Evolutionary conservation across 1,140 invertebrate genomes (phyloP).

Genomic region (Frieseomelitta varia): DNA sequence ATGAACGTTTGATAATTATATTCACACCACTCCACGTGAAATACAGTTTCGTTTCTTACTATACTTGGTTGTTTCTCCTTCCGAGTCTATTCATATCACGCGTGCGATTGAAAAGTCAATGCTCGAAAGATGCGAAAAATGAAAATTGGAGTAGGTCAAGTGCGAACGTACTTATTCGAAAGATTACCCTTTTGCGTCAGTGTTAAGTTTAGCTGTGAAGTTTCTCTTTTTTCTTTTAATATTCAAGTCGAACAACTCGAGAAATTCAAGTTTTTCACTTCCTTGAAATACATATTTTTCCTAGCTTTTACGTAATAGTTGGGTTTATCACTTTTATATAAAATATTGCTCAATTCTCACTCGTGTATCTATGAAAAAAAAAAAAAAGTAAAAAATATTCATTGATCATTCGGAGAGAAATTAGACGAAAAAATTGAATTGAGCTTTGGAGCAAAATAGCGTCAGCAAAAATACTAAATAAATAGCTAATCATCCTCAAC

Average conservation of each 20-base stretch:
- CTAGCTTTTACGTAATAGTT: not conserved
- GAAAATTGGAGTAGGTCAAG: not conserved
- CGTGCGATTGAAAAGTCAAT: no score
- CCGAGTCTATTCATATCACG: not conserved
- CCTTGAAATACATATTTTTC: not conserved
- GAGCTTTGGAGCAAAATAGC: no score
- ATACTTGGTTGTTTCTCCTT: not conserved
- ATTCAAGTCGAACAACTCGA: not conserved
- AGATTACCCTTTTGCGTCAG: not conserved
- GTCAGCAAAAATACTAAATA: not conserved
- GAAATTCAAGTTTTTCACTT: not conserved
- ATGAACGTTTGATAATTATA: conserved; percentile 43
- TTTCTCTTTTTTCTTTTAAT: not conserved
- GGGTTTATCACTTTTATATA: not conserved
- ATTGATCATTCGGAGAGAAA: not conserved
- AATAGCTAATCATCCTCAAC: not conserved
- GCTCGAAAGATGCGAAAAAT: not conserved
- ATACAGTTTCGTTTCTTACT: conserved; percentile 50
- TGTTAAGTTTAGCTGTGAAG: not conserved
- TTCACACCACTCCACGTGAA: conserved; percentile 31
- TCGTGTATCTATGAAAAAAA: not conserved
- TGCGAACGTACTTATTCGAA: not conserved
- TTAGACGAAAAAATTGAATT: no score
- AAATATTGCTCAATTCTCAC: not conserved
- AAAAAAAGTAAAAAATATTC: not conserved